These are phyloP conservation scores for Epizoanthus rinbou DNA, from an alignment of 92 coral and sea anemone species.

Conservation along the genomic window DNA sequence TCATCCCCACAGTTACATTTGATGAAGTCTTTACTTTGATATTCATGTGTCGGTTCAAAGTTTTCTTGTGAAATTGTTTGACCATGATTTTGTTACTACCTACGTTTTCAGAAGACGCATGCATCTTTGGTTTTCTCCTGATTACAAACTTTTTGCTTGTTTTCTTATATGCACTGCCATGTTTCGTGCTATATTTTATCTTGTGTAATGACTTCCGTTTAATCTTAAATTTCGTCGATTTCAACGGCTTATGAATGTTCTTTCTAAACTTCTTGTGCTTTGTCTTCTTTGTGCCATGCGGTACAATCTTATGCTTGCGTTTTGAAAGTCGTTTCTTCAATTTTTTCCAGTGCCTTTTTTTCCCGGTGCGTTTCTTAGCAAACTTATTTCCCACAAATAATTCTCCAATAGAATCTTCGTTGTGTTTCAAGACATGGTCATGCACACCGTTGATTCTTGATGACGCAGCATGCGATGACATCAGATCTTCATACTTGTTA, in stretches of 20 bases:
- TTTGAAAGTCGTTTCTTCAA: background rate
- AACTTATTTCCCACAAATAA: constrained; percentile 61
- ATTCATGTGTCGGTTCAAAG: background rate
- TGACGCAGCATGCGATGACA: constrained; percentile 8
- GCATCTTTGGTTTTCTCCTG: background rate
- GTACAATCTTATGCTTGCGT: background rate
- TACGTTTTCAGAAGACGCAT: background rate
- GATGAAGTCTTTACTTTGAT: background rate
- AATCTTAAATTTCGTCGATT: background rate
- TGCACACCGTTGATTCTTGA: constrained; percentile 20
- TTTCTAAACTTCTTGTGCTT: background rate
- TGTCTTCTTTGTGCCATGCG: background rate
- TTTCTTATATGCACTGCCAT: background rate
- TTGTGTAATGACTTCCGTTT: background rate
- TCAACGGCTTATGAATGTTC: background rate
- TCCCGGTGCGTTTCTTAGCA: constrained; percentile 46
- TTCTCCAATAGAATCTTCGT: constrained; percentile 75
- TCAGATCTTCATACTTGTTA: constrained; percentile 40
- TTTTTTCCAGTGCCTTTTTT: background rate
- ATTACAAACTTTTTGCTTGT: constrained; percentile 31
- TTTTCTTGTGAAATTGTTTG: background rate
- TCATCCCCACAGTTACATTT: background rate
- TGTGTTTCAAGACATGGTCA: constrained; percentile 64
- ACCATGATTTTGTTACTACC: too few species aligned
- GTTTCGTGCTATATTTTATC: background rate